Base-by-base conservation (phyloP, 1,140 invertebrate genomes). In the Contarinia nasturtii region DNA sequence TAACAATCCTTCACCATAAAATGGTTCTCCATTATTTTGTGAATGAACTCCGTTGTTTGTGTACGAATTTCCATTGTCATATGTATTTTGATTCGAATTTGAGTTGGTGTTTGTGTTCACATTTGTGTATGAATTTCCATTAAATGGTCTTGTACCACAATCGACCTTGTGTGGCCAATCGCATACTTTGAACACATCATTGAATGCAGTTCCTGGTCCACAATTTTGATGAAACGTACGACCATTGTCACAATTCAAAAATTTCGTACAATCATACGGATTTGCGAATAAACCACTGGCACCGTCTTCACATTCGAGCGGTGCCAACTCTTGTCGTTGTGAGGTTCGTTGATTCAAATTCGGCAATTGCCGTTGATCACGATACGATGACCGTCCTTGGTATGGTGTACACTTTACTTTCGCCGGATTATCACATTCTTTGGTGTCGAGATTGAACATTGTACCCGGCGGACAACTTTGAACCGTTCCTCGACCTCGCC, bases 381-480 rank as follows among this genome's bases (percentile, higher is more conserved):
- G 33, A 34, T 34, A 3, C 14, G 12, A 14, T 38, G 15, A n/a
- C 12, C 3, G 14, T 7, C 15, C 15, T 38, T 38, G 4, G 15
- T n/a, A 38, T 7, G 5, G 10, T 4, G 3, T 4, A 56, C 78
- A 80, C 15, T 67, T 64, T 0, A 79, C 76, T 58, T 79, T 78
- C 45, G 69, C 54, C 0, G 72, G 71, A 50, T 70, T 75, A 61
- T 82, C 78, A 52, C 80, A 82, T 48, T 73, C 68, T 19, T 70
- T 54, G 0, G 67, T 72, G 14, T 65, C 56, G 0, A 74, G 68
- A 62, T 79, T 80, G 53, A 82, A 83, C 0, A 75, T 57, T 0
- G 79, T 81, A 20, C 78, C 79, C 0, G 76, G 71, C 1, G 71
- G 67, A 55, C 80, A 84, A 7, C 70, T 70, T 54, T 76, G 70